Evolutionary conservation across 2,888 invertebrate genomes (phyloP).

Genomic region (Globia sparganii): DNA sequence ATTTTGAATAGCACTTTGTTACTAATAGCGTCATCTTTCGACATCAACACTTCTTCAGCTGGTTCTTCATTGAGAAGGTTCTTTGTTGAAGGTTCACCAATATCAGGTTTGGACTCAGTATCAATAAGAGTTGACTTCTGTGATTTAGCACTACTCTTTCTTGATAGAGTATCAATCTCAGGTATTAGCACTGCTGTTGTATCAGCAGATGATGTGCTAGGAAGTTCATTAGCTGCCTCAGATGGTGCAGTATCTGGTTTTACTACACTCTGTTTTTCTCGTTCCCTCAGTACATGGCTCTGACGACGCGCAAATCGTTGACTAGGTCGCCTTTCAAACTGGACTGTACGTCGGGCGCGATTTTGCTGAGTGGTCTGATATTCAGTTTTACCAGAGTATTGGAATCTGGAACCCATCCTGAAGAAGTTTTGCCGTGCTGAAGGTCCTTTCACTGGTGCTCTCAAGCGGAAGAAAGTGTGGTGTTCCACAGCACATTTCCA

Average conservation of each 20-base stretch:
- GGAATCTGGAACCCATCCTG: slow-evolving; percentile 99
- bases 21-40: slow-evolving; percentile 88
- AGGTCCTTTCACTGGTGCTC: slow-evolving; percentile 96
- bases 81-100: slow-evolving; percentile 83
- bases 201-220: slow-evolving; percentile 77
- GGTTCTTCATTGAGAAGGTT: slow-evolving; percentile 84
- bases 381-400: slow-evolving; percentile 98
- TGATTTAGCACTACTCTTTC: slow-evolving; percentile 90
- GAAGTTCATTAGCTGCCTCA: slow-evolving; percentile 76
- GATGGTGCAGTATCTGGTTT: slow-evolving; percentile 79
- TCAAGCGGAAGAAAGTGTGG: slow-evolving; percentile 99
- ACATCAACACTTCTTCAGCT: slow-evolving; percentile 81
- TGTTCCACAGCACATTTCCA: slow-evolving; percentile 99
- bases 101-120: slow-evolving; percentile 70
- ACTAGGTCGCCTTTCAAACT: slow-evolving; percentile 98
- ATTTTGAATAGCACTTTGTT: slow-evolving; percentile 87
- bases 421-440: slow-evolving; percentile 98
- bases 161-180: slow-evolving; percentile 84
- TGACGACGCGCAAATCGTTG: slow-evolving; percentile 98
- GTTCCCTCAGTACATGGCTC: slow-evolving; percentile 95
- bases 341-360: slow-evolving; percentile 97
- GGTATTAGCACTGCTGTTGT: slow-evolving; percentile 67
- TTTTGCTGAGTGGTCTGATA: slow-evolving; percentile 98
- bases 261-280: slow-evolving; percentile 91
- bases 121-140: slow-evolving; percentile 88